Percentiles rank a stretch among this genome's conserved stretches.
phyloP scores from a whole-genome alignment of 2,113 vertebrate genomes.

The Dicentrarchus labrax region DNA sequence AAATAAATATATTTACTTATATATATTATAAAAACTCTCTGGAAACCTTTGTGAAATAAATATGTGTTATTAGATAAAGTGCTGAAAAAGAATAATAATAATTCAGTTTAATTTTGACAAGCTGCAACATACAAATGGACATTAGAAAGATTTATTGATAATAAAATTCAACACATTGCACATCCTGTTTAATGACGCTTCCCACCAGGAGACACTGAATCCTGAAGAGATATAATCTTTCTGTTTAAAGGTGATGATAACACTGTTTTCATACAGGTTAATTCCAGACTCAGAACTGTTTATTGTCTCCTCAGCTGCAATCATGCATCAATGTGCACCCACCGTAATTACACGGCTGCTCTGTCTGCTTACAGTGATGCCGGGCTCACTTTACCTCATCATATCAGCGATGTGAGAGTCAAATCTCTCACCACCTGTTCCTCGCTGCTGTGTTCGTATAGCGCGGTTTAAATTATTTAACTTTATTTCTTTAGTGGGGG shows the following conservation, averaged over 20 bases:
- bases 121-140: too few species aligned
- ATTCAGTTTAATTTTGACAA: too few species aligned
- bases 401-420: neutral
- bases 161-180: too few species aligned
- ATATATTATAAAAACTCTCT: too few species aligned
- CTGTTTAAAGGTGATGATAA: constrained; percentile 4
- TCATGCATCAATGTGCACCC: neutral
- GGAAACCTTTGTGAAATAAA: too few species aligned
- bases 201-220: too few species aligned
- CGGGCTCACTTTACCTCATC: neutral
- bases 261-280: neutral
- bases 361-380: neutral
- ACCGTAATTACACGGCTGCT: constrained; percentile 5
- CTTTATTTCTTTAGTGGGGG: neutral
- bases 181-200: too few species aligned
- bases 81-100: too few species aligned
- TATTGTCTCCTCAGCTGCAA: constrained; percentile 15
- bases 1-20: too few species aligned
- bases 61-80: too few species aligned
- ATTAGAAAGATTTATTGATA: too few species aligned
- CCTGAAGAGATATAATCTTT: too few species aligned
- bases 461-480: neutral
- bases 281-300: constrained; percentile 6
- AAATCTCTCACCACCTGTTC: neutral
- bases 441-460: neutral